Evolutionary conservation across 2,888 invertebrate species (phyloP).

Genomic region (Spodoptera picta): DNA sequence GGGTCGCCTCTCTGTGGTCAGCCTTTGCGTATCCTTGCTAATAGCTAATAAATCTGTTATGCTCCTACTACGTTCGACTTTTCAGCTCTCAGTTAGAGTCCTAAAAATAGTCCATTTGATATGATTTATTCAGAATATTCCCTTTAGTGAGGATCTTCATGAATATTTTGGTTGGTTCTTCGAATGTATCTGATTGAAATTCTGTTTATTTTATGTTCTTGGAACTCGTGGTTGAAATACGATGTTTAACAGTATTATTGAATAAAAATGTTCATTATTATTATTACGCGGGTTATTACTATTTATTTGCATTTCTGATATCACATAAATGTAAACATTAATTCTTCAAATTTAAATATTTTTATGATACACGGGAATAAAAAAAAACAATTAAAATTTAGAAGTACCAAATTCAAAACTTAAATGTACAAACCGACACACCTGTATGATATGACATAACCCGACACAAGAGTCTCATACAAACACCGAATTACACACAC

Average conservation of each 20-base stretch:
- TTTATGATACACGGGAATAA: too few relatives aligned
- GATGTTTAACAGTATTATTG: too few relatives aligned
- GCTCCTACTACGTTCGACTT: slow-evolving; percentile 40
- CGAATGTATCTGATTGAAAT: slow-evolving; percentile 21
- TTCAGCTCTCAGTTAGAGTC: neutral
- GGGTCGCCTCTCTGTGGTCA: slow-evolving; percentile 55
- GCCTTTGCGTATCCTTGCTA: slow-evolving; percentile 52
- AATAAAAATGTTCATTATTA: too few relatives aligned
- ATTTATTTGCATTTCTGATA: too few relatives aligned
- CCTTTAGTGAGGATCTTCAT: slow-evolving; percentile 14
- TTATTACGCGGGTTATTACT: too few relatives aligned
- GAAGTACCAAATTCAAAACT: too few relatives aligned
- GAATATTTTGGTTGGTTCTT: slow-evolving; percentile 25
- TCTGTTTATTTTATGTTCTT: neutral
- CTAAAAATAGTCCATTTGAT: slow-evolving; percentile 15
- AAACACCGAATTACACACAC: slow-evolving; percentile 25
- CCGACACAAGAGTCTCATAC: slow-evolving; percentile 4
- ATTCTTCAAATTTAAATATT: too few relatives aligned
- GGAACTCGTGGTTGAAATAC: neutral
- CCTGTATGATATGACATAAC: neutral
- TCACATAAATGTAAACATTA: too few relatives aligned
- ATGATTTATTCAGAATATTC: slow-evolving; percentile 25
- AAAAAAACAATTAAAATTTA: too few relatives aligned
- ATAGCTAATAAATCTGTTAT: slow-evolving; percentile 60
- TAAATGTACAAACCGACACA: neutral